Conservation (phyloP, 2,797 vertebrate genomes). For the Peromyscus attwateri region DNA sequence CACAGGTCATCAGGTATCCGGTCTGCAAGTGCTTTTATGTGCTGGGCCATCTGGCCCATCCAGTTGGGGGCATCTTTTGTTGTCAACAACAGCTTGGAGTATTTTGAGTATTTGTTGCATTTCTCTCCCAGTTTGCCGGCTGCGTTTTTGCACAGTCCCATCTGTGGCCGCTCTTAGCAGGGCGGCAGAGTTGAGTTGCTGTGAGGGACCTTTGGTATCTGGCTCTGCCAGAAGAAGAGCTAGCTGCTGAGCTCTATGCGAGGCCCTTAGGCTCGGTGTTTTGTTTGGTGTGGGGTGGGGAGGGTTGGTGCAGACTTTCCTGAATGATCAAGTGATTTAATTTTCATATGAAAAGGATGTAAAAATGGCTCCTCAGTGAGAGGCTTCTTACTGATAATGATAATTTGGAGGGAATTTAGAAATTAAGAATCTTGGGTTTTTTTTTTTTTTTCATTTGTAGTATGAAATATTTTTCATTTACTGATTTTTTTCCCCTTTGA, state of each 20-base stretch:
- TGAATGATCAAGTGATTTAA: background rate
- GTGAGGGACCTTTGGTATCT: background rate
- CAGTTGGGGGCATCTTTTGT: background rate
- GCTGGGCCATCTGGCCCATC: background rate
- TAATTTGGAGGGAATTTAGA: slow-evolving; percentile 31
- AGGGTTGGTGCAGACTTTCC: background rate
- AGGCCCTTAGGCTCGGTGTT: background rate
- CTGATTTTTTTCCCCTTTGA: slow-evolving; percentile 21
- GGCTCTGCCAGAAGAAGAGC: background rate
- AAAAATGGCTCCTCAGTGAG: background rate
- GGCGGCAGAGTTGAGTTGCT: background rate
- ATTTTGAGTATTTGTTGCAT: background rate
- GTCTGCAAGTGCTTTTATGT: no score
- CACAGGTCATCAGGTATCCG: background rate
- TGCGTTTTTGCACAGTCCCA: background rate
- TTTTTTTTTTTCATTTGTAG: background rate
- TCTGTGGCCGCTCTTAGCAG: background rate
- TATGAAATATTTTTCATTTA: slow-evolving; percentile 30
- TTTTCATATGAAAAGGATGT: slow-evolving; percentile 15
- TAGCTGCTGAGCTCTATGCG: background rate
- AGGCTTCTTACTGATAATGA: background rate
- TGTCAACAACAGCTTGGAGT: background rate
- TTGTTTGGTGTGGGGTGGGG: background rate
- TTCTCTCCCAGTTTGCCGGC: background rate
- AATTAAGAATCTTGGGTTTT: background rate